Base-by-base conservation (phyloP, 92 coral and sea anemone genomes). In the Virgularia gustaviana region DNA sequence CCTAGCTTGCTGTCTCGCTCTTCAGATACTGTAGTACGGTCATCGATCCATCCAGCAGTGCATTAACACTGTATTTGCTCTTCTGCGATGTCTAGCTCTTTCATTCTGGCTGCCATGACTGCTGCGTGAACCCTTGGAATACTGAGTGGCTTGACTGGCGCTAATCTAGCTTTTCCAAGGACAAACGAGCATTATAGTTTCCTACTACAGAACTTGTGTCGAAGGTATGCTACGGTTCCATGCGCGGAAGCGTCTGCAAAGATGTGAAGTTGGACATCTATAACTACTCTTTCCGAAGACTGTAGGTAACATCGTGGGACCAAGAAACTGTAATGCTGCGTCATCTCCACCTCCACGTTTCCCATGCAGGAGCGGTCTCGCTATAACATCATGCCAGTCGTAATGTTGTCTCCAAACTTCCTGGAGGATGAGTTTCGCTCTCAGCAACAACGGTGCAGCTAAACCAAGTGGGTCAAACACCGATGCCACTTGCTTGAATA, bases 81-180 rank as follows among this genome's bases (percentile, higher is more conserved):
- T 43, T 56, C 36, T 10, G 38, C 13, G 20, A 49, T 43, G 12
- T 65, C 75, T 60, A 77, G 73, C 58, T 83, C 75, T 38, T 63
- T 68, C 54, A 63, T 49, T 59, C 83, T 71, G 9, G 63, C 83
- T 1, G 80, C 83, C 62, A 83, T 37, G 51, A 78, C 80, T 13
- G 83, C 77, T n/a, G 87, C 87, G 56, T 76, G 81, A 20, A 82
- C 72, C 39, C 74, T 34, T 13, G 82, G 87, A 6, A 83, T 62
- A 4, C 79, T 83, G 2, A 83, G 63, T 23, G 80, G 83, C 70
- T 78, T 83, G 6, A 83, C 61, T 2, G 87, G 83, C 2, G 83
- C 76, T 1, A 78, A 63, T 43, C 87, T 37, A 9, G 83, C 75
- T 60, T 78, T 78, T 32, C 87, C 45, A 36, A 78, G 52, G 19